phyloP scores from a whole-genome alignment of 2,888 invertebrate genomes.

The Oscheius sp. region DNA sequence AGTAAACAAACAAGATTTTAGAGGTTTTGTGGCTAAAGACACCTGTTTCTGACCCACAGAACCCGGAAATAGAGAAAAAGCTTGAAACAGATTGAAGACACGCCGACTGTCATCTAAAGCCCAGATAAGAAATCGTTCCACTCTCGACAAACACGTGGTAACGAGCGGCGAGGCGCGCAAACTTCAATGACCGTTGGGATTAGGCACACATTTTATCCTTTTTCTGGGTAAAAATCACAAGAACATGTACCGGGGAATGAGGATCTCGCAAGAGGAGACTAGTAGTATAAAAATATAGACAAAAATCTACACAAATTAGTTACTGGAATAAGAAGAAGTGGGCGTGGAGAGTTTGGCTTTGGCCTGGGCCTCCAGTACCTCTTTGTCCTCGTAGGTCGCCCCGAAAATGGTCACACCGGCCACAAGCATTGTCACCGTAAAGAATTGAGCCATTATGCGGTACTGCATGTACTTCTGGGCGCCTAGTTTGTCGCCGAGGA shows the following conservation, averaged over 20 bases:
- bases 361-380: conserved; percentile 18
- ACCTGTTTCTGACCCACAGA: too few species aligned
- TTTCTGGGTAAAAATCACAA: neutral
- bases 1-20: too few species aligned
- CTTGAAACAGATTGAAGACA: too few species aligned
- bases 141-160: conserved; percentile 5
- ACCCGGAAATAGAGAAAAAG: too few species aligned
- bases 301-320: neutral
- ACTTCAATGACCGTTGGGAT: neutral
- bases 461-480: conserved; percentile 69
- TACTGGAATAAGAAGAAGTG: neutral
- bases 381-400: conserved; percentile 57
- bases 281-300: neutral
- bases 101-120: too few species aligned
- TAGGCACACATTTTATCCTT: neutral
- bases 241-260: too few species aligned
- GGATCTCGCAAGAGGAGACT: too few species aligned
- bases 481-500: conserved; percentile 66
- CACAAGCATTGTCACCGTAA: conserved; percentile 68
- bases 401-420: conserved; percentile 68
- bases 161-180: neutral
- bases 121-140: conserved; percentile 13
- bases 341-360: conserved; percentile 4
- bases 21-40: too few species aligned
- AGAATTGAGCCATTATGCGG: conserved; percentile 72